Conservation (phyloP, 37 sponge, comb jelly and placozoan species). For the Bolinopsis microptera region DNA sequence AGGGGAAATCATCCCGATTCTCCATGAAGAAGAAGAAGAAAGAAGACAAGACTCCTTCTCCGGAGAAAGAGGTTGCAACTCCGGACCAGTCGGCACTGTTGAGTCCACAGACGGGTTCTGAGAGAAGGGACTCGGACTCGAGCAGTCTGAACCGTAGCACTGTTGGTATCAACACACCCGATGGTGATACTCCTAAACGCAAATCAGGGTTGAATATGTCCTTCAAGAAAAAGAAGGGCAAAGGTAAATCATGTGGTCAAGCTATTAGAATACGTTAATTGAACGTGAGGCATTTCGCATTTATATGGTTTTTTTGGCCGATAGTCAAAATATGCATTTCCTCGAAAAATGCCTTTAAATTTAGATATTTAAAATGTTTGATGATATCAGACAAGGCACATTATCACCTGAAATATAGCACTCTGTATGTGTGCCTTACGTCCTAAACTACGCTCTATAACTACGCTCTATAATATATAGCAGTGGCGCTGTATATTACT, state of each 20-base stretch:
- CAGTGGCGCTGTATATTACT: too few relatives aligned
- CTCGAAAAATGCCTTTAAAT: too few relatives aligned
- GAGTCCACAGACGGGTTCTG: neutral
- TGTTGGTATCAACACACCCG: neutral
- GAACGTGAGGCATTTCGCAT: too few relatives aligned
- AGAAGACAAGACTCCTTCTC: neutral
- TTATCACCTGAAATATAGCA: too few relatives aligned
- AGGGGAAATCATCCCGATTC: neutral
- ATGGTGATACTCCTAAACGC: neutral
- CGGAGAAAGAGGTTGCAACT: neutral
- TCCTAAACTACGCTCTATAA: too few relatives aligned
- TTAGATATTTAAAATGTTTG: too few relatives aligned
- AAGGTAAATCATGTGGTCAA: neutral
- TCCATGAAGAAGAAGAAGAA: neutral
- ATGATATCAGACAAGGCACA: too few relatives aligned
- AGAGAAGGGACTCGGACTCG: neutral
- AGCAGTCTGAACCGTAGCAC: neutral
- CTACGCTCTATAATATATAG: too few relatives aligned
- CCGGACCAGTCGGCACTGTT: neutral
- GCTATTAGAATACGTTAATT: too few relatives aligned
- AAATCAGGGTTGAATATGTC: neutral
- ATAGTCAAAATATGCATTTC: too few relatives aligned
- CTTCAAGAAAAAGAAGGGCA: constrained; percentile 43
- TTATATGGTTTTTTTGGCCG: too few relatives aligned
- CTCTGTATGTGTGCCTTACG: too few relatives aligned